Evolutionary conservation across 1,140 invertebrate genomes (phyloP).

Genomic region (Microplitis mediator): DNA sequence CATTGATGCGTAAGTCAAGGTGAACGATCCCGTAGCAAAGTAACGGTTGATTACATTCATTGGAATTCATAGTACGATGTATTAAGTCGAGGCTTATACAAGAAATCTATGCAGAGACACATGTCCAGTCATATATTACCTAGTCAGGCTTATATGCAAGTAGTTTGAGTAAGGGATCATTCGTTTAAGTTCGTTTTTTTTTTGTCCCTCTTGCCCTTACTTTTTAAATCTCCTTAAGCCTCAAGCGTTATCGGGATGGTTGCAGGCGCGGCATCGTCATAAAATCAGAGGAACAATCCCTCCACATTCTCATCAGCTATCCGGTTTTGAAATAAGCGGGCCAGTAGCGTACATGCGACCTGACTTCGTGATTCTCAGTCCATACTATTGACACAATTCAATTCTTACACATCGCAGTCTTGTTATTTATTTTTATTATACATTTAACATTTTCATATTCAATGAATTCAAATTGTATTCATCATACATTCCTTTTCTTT

Average conservation of each 20-base stretch:
- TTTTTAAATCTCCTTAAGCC: neutral
- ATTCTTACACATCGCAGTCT: neutral
- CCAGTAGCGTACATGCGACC: slow-evolving; percentile 25
- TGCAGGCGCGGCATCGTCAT: neutral
- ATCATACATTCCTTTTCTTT: slow-evolving; percentile 9
- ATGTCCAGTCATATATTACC: too few relatives aligned
- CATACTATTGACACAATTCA: slow-evolving; percentile 15
- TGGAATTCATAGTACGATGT: slow-evolving; percentile 53
- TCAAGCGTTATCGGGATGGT: neutral
- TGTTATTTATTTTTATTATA: neutral
- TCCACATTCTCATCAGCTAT: slow-evolving; percentile 14
- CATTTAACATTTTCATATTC: neutral
- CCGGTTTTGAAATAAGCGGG: slow-evolving; percentile 40
- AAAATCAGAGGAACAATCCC: neutral
- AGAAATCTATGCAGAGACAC: slow-evolving; percentile 32
- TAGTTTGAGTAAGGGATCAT: too few relatives aligned
- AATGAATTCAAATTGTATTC: slow-evolving; percentile 21
- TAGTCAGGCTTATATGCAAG: too few relatives aligned
- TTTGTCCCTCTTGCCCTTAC: neutral
- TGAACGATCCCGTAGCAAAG: slow-evolving; percentile 50
- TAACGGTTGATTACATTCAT: slow-evolving; percentile 58
- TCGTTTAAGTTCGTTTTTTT: neutral
- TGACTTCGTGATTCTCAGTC: slow-evolving; percentile 14
- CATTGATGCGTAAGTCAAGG: slow-evolving; percentile 43
- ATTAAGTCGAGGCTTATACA: slow-evolving; percentile 44